phyloP scores from a whole-genome alignment of 2,888 invertebrate species.

The Deladenus siricidicola region DNA sequence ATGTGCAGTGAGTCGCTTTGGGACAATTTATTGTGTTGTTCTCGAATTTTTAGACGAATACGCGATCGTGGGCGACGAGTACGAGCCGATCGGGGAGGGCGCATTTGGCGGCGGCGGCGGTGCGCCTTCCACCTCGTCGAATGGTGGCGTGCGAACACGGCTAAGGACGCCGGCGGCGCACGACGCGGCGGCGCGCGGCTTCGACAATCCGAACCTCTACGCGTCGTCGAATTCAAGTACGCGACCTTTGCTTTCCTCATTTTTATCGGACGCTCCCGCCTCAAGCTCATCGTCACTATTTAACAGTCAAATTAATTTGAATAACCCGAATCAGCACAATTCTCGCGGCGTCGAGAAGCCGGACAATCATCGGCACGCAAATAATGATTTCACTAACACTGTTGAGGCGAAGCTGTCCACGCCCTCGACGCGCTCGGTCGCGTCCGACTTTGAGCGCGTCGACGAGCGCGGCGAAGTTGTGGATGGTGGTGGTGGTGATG shows the following conservation, averaged over 20 bases:
- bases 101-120: conserved; percentile 5
- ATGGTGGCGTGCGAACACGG: background rate
- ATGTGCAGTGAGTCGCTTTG: too few species aligned
- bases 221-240: conserved; percentile 12
- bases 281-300: background rate
- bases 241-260: conserved; percentile 18
- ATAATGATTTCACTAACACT: background rate
- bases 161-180: background rate
- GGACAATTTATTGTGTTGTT: too few species aligned
- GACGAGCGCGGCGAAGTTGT: background rate
- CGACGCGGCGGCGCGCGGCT: background rate
- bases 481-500: background rate
- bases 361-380: too few species aligned
- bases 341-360: too few species aligned
- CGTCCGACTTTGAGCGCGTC: background rate
- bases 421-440: background rate
- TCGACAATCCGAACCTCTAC: conserved; percentile 22
- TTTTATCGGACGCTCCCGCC: background rate
- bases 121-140: background rate
- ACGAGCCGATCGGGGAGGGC: conserved; percentile 2
- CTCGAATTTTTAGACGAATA: conserved; percentile 34
- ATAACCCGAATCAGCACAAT: background rate
- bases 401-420: background rate
- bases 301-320: background rate
- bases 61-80: conserved; percentile 29